Conservation (phyloP, 1,140 invertebrate genomes). For the Manduca sexta region DNA sequence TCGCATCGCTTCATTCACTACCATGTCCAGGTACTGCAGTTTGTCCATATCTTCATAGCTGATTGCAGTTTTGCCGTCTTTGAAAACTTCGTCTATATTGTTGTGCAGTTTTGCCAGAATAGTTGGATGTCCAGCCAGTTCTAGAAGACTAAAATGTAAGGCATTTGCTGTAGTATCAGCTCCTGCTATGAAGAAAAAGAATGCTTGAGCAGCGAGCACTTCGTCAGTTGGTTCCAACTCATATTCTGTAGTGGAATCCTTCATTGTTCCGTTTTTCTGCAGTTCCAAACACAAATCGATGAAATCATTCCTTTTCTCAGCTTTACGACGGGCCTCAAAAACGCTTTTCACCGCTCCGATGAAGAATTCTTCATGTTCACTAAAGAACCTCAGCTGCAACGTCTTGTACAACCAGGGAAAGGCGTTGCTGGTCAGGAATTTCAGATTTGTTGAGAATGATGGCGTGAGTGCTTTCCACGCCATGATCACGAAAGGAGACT, state of each 20-base stretch:
- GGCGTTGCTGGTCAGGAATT: constrained; percentile 10
- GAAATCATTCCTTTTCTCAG: constrained; percentile 22
- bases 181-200: constrained; percentile 74
- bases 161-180: constrained; percentile 66
- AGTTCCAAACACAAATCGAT: constrained; percentile 26
- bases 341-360: constrained; percentile 22
- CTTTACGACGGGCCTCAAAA: constrained; percentile 12
- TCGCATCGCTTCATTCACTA: constrained; percentile 60
- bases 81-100: constrained; percentile 66
- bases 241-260: constrained; percentile 22
- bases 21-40: constrained; percentile 69
- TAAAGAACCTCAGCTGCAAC: constrained; percentile 27
- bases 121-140: constrained; percentile 54
- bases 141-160: constrained; percentile 49
- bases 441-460: constrained; percentile 14
- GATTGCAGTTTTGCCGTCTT: constrained; percentile 38
- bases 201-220: too few species aligned
- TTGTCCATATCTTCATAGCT: constrained; percentile 55
- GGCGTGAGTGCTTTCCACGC: constrained; percentile 15
- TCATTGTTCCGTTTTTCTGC: constrained; percentile 27
- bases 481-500: constrained; percentile 31
- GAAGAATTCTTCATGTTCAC: constrained; percentile 29
- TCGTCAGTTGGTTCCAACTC: constrained; percentile 42
- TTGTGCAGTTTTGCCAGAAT: constrained; percentile 53
- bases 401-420: constrained; percentile 16